Evolutionary conservation across 2,113 vertebrate genomes (phyloP).

Genomic region (Delphinapterus leucas): DNA sequence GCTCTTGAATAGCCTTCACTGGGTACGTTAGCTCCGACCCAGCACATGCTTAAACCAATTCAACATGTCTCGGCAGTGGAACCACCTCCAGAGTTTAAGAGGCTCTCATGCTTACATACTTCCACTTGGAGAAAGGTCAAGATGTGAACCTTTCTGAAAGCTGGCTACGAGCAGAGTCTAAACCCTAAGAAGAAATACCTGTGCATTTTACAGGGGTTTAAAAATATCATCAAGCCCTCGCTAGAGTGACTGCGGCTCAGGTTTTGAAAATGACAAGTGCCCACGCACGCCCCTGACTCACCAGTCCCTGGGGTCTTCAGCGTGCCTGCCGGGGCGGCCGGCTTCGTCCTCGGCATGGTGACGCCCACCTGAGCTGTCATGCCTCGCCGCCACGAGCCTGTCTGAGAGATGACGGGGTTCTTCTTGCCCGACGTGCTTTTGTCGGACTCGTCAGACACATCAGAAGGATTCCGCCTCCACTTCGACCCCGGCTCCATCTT

Average conservation of each 20-base stretch:
- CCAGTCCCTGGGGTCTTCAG: constrained; percentile 92
- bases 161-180: neutral
- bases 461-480: constrained; percentile 94
- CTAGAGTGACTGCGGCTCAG: neutral
- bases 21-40: neutral
- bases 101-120: neutral
- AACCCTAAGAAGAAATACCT: neutral
- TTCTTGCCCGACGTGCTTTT: constrained; percentile 92
- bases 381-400: constrained; percentile 96
- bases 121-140: neutral
- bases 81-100: neutral
- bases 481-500: constrained; percentile 89
- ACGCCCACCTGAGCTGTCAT: constrained; percentile 98
- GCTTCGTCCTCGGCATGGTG: constrained; percentile 92
- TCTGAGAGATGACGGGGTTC: constrained; percentile 90
- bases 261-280: neutral
- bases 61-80: rapidly evolving
- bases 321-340: constrained; percentile 78
- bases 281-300: constrained; percentile 70
- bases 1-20: too few relatives aligned
- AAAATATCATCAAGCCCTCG: neutral
- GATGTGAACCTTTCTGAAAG: neutral
- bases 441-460: constrained; percentile 95
- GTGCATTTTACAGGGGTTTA: neutral
- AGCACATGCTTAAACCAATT: too few relatives aligned